A percentile compares a stretch with the other conserved stretches of the same genome.
These are phyloP conservation scores for Temnothorax ravouxi DNA, from an alignment of 2,888 invertebrate genomes.

Conservation along the genomic window DNA sequence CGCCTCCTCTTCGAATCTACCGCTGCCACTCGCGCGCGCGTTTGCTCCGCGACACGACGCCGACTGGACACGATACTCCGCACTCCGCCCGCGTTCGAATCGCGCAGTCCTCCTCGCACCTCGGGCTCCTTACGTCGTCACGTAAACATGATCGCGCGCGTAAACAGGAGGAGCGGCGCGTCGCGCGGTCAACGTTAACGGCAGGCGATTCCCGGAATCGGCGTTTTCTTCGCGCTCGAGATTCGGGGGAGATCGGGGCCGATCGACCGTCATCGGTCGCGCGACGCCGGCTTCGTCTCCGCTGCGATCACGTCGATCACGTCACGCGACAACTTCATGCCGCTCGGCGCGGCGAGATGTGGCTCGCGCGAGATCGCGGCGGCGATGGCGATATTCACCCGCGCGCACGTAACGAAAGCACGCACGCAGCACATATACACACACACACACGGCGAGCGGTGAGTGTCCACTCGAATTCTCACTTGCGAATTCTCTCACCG, in stretches of 20 bases:
- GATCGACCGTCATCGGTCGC: conserved; percentile 31
- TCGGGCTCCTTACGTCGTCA: conserved; percentile 51
- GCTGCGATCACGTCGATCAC: not conserved
- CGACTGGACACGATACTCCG: too few relatives aligned
- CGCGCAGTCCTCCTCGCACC: conserved; percentile 18
- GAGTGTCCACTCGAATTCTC: conserved; percentile 11
- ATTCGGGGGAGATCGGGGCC: not conserved
- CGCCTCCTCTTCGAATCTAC: conserved; percentile 50
- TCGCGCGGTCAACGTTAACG: too few relatives aligned
- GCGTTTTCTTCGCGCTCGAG: not conserved
- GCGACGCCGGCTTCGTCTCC: conserved; percentile 5
- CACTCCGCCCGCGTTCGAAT: conserved; percentile 29
- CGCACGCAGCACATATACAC: not conserved
- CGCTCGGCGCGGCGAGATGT: not conserved
- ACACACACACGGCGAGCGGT: not conserved
- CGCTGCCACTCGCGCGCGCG: conserved; percentile 66
- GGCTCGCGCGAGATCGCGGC: not conserved
- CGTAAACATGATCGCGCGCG: conserved; percentile 64
- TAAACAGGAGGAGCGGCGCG: not conserved
- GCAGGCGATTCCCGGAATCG: not conserved
- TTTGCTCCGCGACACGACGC: conserved; percentile 1
- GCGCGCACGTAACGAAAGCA: not conserved
- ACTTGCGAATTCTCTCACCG: conserved; percentile 18
- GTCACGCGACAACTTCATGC: conserved; percentile 21
- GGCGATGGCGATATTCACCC: not conserved